These are phyloP conservation scores for Potamilus streckersoni DNA, from an alignment of 1,140 invertebrate species.

Conservation along the genomic window DNA sequence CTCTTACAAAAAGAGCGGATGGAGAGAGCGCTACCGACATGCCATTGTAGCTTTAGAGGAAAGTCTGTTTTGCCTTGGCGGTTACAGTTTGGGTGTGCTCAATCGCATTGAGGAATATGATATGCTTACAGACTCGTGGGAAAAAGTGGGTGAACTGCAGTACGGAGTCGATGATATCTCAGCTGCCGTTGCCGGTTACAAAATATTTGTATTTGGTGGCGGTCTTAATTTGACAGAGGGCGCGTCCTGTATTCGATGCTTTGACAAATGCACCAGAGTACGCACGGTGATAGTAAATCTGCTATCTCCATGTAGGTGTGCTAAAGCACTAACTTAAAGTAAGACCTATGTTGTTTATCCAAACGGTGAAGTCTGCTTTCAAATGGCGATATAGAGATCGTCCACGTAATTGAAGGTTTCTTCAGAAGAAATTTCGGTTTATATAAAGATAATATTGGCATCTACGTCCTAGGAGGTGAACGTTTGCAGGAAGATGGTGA, in stretches of 20 bases:
- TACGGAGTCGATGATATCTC: constrained; percentile 41
- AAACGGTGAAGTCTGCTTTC: constrained; percentile 3
- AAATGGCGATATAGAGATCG: constrained; percentile 3
- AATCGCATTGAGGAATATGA: constrained; percentile 41
- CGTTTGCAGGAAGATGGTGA: not conserved
- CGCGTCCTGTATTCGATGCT: constrained; percentile 41
- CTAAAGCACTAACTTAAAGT: constrained; percentile 10
- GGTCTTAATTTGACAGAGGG: constrained; percentile 31
- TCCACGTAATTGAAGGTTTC: constrained; percentile 8
- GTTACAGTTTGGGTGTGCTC: constrained; percentile 32
- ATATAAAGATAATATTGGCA: not conserved
- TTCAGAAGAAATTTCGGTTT: constrained; percentile 16
- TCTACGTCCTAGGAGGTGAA: constrained; percentile 16
- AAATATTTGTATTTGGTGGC: constrained; percentile 47
- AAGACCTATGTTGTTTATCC: constrained; percentile 10
- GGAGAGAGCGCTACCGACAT: constrained; percentile 34
- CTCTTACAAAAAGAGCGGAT: constrained; percentile 8
- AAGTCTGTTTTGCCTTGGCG: constrained; percentile 42
- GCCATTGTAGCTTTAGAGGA: constrained; percentile 37
- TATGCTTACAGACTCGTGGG: constrained; percentile 38
- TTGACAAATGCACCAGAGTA: constrained; percentile 29
- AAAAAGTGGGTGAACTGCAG: constrained; percentile 31
- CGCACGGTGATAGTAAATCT: constrained; percentile 12
- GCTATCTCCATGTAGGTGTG: constrained; percentile 4
- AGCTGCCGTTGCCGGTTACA: constrained; percentile 29